Percentiles rank a stretch among this genome's conserved stretches.
phyloP scores from a whole-genome alignment of 2,888 invertebrate genomes.

The Serripes groenlandicus region DNA sequence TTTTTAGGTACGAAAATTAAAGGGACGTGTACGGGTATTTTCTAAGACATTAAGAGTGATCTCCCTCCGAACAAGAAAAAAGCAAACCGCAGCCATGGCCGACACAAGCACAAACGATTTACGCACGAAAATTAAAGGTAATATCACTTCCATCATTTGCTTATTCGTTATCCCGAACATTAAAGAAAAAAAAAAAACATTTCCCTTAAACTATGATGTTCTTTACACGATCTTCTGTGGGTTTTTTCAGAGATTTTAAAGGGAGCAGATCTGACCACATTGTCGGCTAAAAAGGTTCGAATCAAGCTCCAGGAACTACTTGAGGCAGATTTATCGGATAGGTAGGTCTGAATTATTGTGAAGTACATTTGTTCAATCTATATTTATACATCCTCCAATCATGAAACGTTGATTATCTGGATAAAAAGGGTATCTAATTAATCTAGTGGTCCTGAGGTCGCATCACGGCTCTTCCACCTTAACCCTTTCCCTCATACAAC shows the following conservation, averaged over 20 bases:
- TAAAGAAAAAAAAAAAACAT: no score
- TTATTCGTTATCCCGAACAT: no score
- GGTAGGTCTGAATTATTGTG: conserved; percentile 85
- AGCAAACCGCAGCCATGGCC: conserved; percentile 42
- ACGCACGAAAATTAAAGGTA: conserved; percentile 63
- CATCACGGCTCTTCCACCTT: no score
- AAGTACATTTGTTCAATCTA: background rate
- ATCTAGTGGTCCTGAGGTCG: no score
- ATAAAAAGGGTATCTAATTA: no score
- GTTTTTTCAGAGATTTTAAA: conserved; percentile 92
- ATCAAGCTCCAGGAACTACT: conserved; percentile 94
- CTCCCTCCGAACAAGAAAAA: conserved; percentile 36
- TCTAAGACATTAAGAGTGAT: no score
- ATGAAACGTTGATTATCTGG: no score
- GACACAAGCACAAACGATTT: conserved; percentile 46
- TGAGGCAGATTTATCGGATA: conserved; percentile 91
- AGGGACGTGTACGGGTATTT: no score
- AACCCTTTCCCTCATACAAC: no score
- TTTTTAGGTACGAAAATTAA: no score
- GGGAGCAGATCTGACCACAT: conserved; percentile 93
- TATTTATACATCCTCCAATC: no score
- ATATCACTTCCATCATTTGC: background rate
- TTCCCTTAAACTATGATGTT: no score
- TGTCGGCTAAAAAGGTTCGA: conserved; percentile 96
- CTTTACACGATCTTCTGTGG: background rate